phyloP scores from a whole-genome alignment of 2,888 invertebrate genomes.

The Zygothrica quintamaculata region DNA sequence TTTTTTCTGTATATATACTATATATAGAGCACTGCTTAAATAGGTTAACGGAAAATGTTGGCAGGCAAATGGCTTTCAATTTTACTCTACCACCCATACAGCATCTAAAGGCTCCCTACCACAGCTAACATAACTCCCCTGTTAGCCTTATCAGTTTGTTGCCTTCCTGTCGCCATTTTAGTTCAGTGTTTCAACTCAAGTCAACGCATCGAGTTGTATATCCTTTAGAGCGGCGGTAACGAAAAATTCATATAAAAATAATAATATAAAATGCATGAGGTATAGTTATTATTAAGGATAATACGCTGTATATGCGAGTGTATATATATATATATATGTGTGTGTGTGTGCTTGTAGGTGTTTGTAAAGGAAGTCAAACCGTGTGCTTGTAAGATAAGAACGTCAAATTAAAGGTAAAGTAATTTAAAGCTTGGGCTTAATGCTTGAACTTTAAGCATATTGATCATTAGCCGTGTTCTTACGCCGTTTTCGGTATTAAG shows the following conservation, averaged over 20 bases:
- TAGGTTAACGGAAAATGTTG: conserved; percentile 32
- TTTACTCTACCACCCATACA: conserved; percentile 15
- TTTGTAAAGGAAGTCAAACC: conserved; percentile 23
- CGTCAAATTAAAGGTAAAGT: conserved; percentile 5
- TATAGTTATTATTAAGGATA: conserved; percentile 33
- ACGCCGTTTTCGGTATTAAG: too few species aligned
- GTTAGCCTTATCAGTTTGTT: conserved; percentile 54
- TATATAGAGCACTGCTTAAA: conserved; percentile 14
- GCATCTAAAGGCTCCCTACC: conserved; percentile 21
- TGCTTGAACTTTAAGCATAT: conserved; percentile 8
- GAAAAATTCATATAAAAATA: conserved; percentile 31
- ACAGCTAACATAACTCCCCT: conserved; percentile 21
- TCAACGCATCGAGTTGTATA: conserved; percentile 54
- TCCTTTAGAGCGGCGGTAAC: not conserved
- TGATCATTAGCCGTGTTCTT: too few species aligned
- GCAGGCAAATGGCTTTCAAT: conserved; percentile 44
- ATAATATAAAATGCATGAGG: conserved; percentile 44
- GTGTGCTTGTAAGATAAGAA: conserved; percentile 14
- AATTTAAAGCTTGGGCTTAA: not conserved
- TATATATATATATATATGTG: too few species aligned
- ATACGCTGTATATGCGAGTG: too few species aligned
- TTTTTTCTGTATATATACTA: conserved; percentile 3
- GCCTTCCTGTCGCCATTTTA: conserved; percentile 37
- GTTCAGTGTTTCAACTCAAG: conserved; percentile 48
- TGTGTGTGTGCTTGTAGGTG: conserved; percentile 6